A percentile compares a stretch with the other conserved stretches of the same genome.
Evolutionary conservation across 2,888 invertebrate species (phyloP).

Genomic region (Oligia latruncula): DNA sequence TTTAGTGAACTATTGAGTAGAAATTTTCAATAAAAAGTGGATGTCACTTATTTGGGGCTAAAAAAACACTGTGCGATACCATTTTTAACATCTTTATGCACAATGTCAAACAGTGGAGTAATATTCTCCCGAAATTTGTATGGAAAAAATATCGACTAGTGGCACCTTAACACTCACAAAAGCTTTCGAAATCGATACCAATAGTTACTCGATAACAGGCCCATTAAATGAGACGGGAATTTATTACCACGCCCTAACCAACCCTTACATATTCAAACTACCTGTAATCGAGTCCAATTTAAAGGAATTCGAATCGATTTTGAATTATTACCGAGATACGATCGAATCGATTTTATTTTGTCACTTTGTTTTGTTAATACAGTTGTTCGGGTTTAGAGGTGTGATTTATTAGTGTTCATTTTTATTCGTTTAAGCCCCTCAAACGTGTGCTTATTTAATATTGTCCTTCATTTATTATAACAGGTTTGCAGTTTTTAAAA

Average conservation of each 20-base stretch:
- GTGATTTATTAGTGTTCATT: constrained; percentile 37
- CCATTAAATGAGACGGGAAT: constrained; percentile 78
- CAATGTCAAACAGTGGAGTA: too few species aligned
- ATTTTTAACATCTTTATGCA: too few species aligned
- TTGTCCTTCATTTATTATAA: not conserved
- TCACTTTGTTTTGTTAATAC: constrained; percentile 60
- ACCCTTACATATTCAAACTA: constrained; percentile 77
- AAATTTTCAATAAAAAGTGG: too few species aligned
- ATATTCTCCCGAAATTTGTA: too few species aligned
- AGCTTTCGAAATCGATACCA: constrained; percentile 4
- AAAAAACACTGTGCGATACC: too few species aligned
- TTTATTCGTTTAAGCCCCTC: constrained; percentile 15
- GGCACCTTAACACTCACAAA: constrained; percentile 2
- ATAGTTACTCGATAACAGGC: constrained; percentile 67
- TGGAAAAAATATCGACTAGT: too few species aligned
- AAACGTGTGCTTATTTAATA: not conserved
- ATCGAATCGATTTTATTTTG: constrained; percentile 59
- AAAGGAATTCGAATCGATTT: constrained; percentile 66
- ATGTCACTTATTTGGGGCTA: too few species aligned
- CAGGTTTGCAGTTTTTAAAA: not conserved
- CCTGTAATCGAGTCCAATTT: constrained; percentile 71
- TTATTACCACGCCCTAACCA: constrained; percentile 70
- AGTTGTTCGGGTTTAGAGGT: constrained; percentile 44
- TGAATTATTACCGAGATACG: constrained; percentile 58
- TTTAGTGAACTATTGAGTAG: too few species aligned